Conservation (phyloP, 2,113 vertebrate species). For the Saimiri boliviensis region DNA sequence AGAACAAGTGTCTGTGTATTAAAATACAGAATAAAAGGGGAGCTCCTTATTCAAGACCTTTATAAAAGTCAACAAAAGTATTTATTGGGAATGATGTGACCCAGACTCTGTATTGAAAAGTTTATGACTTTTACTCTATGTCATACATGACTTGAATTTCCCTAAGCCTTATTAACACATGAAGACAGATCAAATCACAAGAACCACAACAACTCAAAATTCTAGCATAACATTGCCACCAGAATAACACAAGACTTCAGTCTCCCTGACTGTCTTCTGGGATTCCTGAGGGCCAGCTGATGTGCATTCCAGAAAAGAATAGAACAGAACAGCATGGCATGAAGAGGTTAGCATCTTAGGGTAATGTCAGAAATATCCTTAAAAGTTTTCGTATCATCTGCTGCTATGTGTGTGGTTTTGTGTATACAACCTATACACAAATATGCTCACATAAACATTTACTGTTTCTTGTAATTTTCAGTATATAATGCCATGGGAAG, state of each 20-base stretch:
- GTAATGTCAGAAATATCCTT: neutral
- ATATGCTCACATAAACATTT: neutral
- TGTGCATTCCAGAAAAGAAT: neutral
- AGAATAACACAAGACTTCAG: neutral
- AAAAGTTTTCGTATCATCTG: neutral
- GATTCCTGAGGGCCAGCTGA: neutral
- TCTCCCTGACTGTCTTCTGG: neutral
- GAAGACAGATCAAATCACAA: neutral
- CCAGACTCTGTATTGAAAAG: neutral
- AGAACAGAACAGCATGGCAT: neutral
- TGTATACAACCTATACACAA: neutral
- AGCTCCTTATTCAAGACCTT: neutral
- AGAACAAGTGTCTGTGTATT: neutral
- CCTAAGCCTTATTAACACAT: neutral
- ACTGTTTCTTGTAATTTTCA: neutral
- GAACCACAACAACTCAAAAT: neutral
- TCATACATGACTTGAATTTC: constrained; percentile 33
- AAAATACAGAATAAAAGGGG: neutral
- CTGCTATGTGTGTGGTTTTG: neutral
- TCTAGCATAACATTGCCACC: neutral
- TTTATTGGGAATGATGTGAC: constrained; percentile 14
- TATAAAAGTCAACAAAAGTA: constrained; percentile 32
- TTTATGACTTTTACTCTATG: neutral
- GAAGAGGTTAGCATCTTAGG: neutral
- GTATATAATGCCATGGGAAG: neutral